Evolutionary conservation across 2,113 vertebrate species (phyloP), one percentile per base, ranked within the genome.

Genomic region (Pelobates fuscus): DNA sequence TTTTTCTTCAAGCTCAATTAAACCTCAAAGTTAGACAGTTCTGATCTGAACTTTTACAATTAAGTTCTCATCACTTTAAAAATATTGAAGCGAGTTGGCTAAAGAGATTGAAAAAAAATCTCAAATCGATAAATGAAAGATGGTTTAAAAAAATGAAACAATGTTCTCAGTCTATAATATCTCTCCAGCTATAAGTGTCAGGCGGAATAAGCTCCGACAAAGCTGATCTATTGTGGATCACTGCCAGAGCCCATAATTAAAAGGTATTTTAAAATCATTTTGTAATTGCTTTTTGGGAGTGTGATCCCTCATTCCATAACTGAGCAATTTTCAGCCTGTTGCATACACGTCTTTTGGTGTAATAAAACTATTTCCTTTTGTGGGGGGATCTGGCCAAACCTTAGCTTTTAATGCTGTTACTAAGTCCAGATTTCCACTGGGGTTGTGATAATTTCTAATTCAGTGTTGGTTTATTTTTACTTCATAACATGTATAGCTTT

Each of bases 201-300:
- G 20, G 25, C 43, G 52, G 20, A 23, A 41, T 68, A 77, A 30
- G 55, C 57, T 15, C 37, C 65, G 52, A 77, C 73, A 77, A 77
- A 61, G 73, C 25, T 68, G 73, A 77, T 77, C 26, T 14, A 18
- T 18, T 10, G 55, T 68, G 73, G 73, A 60, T 54, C 41, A 2
- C 21, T 27, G 73, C 73, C 73, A 77, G 43, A 11, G 26, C 41
- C 25, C 43, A 17, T 77, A 77, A 77, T 77, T 77, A 77, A 77
- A 68, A 77, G 73, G 59, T 77, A 77, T 77, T 77, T 49, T 61
- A 68, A 52, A 68, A 77, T 77, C 32, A 77, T 68, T 77, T 77
- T 67, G 41, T 68, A 77, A 77, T 68, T 77, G 73, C 64, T 63
- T 27, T 43, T 65, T 68, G 73, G 73, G 65, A 77, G 64, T 72